A percentile compares a stretch with the other conserved stretches of the same genome.
Evolutionary conservation across 2,888 invertebrate genomes (phyloP).

Genomic region (Hecatera dysodea): DNA sequence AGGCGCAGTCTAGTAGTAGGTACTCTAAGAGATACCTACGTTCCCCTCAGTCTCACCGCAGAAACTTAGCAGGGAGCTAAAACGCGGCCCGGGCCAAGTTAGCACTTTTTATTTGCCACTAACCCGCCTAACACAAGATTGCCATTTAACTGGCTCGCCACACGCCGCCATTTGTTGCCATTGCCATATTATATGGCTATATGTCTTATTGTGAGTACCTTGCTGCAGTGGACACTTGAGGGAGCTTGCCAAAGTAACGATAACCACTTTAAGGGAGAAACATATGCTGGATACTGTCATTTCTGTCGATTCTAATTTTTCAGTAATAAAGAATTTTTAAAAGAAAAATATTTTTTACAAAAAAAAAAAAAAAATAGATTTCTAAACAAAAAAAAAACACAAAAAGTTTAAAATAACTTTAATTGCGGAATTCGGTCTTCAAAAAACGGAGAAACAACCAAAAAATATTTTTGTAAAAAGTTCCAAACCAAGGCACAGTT

Average conservation of each 20-base stretch:
- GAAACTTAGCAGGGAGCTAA: slow-evolving; percentile 47
- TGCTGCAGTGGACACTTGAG: slow-evolving; percentile 37
- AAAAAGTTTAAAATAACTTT: too few species aligned
- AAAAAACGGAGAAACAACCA: too few species aligned
- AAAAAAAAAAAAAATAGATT: too few species aligned
- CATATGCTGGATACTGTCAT: background rate
- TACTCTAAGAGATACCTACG: slow-evolving; percentile 34
- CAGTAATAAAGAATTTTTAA: background rate
- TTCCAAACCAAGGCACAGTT: too few species aligned
- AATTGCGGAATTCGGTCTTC: too few species aligned
- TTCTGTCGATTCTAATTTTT: background rate
- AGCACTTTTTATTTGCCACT: slow-evolving; percentile 70
- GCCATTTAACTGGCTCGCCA: slow-evolving; percentile 81
- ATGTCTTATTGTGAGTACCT: slow-evolving; percentile 51
- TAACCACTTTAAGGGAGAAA: slow-evolving; percentile 19
- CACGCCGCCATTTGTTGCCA: slow-evolving; percentile 68
- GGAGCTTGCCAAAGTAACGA: slow-evolving; percentile 23
- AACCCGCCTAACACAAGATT: slow-evolving; percentile 73
- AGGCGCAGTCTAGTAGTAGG: background rate
- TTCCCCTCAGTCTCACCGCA: slow-evolving; percentile 54
- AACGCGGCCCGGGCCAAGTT: slow-evolving; percentile 54
- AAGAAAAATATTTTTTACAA: background rate
- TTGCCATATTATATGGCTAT: slow-evolving; percentile 59
- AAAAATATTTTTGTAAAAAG: too few species aligned
- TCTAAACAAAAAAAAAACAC: too few species aligned